These are phyloP conservation scores for Apomyelois bistriatella DNA, from an alignment of 2,888 invertebrate species.

Conservation along the genomic window DNA sequence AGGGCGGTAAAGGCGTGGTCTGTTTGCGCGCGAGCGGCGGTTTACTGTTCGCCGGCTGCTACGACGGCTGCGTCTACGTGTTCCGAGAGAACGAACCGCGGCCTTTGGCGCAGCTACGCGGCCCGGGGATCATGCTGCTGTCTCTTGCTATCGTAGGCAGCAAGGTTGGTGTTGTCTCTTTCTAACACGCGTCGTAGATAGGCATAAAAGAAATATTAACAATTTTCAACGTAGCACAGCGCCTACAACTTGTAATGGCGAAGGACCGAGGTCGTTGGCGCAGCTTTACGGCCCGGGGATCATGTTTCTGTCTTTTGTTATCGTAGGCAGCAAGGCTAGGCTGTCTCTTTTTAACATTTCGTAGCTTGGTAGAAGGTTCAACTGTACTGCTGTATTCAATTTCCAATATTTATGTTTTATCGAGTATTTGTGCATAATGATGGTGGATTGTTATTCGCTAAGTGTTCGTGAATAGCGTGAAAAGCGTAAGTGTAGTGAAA, in stretches of 20 bases:
- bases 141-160: slow-evolving; percentile 82
- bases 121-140: slow-evolving; percentile 85
- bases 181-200: too few species aligned
- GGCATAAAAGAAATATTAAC: too few species aligned
- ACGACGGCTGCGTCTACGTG: slow-evolving; percentile 88
- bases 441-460: too few species aligned
- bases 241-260: too few species aligned
- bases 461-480: too few species aligned
- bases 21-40: slow-evolving; percentile 84
- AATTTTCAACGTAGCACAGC: too few species aligned
- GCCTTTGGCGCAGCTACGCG: slow-evolving; percentile 82
- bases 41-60: slow-evolving; percentile 85
- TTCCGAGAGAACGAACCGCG: slow-evolving; percentile 78
- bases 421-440: too few species aligned
- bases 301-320: slow-evolving; percentile 85
- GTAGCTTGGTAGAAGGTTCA: too few species aligned
- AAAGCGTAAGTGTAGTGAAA: too few species aligned
- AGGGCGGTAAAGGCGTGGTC: slow-evolving; percentile 85
- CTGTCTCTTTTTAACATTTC: too few species aligned
- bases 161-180: slow-evolving; percentile 30
- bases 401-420: too few species aligned
- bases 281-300: slow-evolving; percentile 85
- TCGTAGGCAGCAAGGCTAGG: slow-evolving; percentile 66
- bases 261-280: slow-evolving; percentile 77
- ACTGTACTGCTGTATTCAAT: too few species aligned